phyloP scores from a whole-genome alignment of 2,797 vertebrate genomes.

The Loriculus beryllinus region DNA sequence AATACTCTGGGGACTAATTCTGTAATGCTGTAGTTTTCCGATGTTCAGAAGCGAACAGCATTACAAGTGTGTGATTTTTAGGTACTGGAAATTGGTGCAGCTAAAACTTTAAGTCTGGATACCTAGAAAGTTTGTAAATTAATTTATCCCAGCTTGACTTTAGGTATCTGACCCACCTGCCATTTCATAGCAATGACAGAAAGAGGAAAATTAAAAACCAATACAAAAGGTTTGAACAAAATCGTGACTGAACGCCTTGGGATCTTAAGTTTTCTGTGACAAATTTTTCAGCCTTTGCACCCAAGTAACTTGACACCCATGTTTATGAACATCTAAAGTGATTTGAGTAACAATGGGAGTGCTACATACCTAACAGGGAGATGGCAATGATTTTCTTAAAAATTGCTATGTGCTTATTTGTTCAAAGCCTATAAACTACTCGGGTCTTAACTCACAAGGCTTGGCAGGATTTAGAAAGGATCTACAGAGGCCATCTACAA shows the following conservation, averaged over 20 bases:
- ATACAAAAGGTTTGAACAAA: background rate
- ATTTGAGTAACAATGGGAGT: background rate
- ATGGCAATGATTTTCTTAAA: background rate
- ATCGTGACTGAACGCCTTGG: background rate
- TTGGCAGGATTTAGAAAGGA: background rate
- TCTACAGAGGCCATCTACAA: background rate
- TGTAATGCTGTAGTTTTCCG: constrained; percentile 25
- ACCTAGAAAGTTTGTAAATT: background rate
- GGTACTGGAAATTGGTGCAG: background rate
- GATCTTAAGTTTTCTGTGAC: background rate
- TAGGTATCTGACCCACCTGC: background rate
- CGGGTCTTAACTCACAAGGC: background rate
- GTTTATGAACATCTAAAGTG: background rate
- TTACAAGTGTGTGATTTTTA: background rate
- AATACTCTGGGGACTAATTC: background rate
- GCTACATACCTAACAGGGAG: background rate
- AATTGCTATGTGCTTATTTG: background rate
- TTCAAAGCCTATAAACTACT: background rate
- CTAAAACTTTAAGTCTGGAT: background rate
- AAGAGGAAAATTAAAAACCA: background rate
- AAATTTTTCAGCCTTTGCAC: background rate
- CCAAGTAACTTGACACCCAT: background rate
- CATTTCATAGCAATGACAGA: background rate
- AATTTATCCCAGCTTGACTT: background rate
- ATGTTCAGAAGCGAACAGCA: background rate